Conservation (phyloP, 2,888 invertebrate genomes). For the Mythimna lalbum region DNA sequence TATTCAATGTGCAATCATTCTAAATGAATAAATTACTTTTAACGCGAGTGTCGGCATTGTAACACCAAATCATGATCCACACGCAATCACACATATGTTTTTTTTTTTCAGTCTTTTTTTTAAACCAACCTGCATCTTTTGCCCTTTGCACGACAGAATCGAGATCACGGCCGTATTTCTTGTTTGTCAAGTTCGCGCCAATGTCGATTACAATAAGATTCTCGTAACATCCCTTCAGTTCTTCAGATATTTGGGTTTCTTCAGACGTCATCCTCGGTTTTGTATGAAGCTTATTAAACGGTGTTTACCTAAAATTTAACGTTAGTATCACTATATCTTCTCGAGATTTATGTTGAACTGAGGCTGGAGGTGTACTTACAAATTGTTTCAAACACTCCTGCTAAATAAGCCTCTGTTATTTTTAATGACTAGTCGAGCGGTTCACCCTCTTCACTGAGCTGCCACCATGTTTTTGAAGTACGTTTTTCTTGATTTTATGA, state of each 20-base stretch:
- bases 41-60: constrained; percentile 63
- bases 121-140: constrained; percentile 95
- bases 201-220: constrained; percentile 98
- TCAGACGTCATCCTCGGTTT: constrained; percentile 89
- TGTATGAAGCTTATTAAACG: constrained; percentile 87
- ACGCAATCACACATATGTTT: constrained; percentile 68
- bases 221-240: constrained; percentile 95
- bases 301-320: constrained; percentile 85
- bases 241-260: constrained; percentile 87
- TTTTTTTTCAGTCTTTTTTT: constrained; percentile 43
- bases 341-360: constrained; percentile 19
- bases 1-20: constrained; percentile 67
- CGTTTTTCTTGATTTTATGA: constrained; percentile 36
- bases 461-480: constrained; percentile 87
- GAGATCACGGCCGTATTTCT: constrained; percentile 97
- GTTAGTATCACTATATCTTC: constrained; percentile 49
- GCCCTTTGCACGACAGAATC: constrained; percentile 97
- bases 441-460: constrained; percentile 86
- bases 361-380: constrained; percentile 76
- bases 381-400: constrained; percentile 90
- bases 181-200: constrained; percentile 98
- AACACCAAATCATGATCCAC: constrained; percentile 63
- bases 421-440: constrained; percentile 85
- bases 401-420: constrained; percentile 87
- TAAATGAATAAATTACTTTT: constrained; percentile 73